phyloP scores from a whole-genome alignment of 2,888 invertebrate genomes.

The Aphidius colemani region DNA sequence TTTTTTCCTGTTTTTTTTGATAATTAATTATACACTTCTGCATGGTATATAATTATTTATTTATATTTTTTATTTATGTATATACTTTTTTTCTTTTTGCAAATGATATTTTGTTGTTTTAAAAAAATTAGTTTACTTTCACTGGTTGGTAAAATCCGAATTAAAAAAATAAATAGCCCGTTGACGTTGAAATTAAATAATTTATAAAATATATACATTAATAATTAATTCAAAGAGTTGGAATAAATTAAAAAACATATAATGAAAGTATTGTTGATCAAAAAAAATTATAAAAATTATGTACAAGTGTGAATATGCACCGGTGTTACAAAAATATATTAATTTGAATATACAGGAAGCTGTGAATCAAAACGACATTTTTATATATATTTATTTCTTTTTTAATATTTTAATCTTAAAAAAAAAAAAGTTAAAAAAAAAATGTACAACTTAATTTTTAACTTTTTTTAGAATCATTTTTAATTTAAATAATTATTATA shows the following conservation, averaged over 20 bases:
- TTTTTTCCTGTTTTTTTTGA: neutral
- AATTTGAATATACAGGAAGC: constrained; percentile 45
- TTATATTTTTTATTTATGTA: neutral
- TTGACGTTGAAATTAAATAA: no score
- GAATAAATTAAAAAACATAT: constrained; percentile 25
- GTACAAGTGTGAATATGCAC: neutral
- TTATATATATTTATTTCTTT: no score
- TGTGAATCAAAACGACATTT: constrained; percentile 54
- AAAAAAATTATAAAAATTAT: constrained; percentile 8
- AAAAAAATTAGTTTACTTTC: no score
- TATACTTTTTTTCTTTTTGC: no score
- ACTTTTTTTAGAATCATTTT: no score
- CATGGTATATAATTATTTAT: neutral
- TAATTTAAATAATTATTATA: no score
- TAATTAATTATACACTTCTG: neutral
- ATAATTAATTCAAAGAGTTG: neutral
- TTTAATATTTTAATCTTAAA: constrained; percentile 3
- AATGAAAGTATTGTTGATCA: constrained; percentile 13
- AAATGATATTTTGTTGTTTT: no score
- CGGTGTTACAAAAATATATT: no score
- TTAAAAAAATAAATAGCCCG: no score
- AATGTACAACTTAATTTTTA: constrained; percentile 12
- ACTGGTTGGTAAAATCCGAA: no score
- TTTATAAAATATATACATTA: no score
- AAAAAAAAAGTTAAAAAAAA: constrained; percentile 3